Evolutionary conservation across 1,140 invertebrate genomes (phyloP), one percentile per base, ranked within the genome.

Genomic region (Ips typographus): DNA sequence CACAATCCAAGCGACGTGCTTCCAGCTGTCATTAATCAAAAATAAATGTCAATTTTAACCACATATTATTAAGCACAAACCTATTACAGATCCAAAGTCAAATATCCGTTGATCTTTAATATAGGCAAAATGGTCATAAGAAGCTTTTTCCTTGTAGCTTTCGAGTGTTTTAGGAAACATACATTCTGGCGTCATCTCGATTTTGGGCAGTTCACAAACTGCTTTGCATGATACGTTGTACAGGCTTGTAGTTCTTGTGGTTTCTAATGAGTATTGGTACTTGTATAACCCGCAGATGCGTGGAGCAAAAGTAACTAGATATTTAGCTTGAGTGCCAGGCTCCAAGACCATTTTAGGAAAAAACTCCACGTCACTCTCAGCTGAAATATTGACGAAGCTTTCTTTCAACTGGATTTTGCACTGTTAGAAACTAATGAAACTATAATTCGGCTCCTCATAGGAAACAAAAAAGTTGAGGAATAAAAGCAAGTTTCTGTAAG

Each of bases 21-120:
- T 36, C 42, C 55, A 47, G 41, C 65, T 66, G 38, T 4, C 47
- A 59, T 22, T 47, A 47, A 59, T n/a, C 4, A 3, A 38, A 64
- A 52, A 51, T 64, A 51, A 65, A 66, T 56, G 58, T 8, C n/a
- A 71, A 36, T 22, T 22, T 22, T 22, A 22, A 40, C 37, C 47
- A 63, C 56, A 63, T 44, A 8, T 59, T 3, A 68, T 8, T 52
- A 58, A 51, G 1, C 38, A 71, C 67, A 63, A 68, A 74, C 71
- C 70, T 64, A 53, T 68, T 58, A 76, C 53, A 4, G 70, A 65
- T 1, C 77, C 77, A 71, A 79, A 74, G 58, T 79, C 76, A 52
- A 74, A 75, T 36, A 74, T 66, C 5, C 74, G 65, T 5, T 71
- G 57, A 7, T 75, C 49, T 43, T 68, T 37, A 37, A 74, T 61